Conservation (phyloP, 2,888 invertebrate species). For the Agrypnus murinus region DNA sequence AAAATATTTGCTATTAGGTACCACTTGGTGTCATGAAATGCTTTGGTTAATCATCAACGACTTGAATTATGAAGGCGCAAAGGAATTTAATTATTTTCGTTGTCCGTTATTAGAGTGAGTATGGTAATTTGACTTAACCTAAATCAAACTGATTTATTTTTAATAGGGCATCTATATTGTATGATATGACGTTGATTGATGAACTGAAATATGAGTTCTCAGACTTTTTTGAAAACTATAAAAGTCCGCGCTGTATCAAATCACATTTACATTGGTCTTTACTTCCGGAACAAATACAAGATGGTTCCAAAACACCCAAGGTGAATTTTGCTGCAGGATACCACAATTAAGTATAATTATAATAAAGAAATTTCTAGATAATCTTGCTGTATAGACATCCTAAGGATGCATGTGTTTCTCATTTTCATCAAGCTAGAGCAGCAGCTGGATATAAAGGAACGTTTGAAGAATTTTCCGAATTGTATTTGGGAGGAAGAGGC, state of each 20-base stretch:
- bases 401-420: conserved; percentile 92
- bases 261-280: conserved; percentile 78
- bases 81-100: conserved; percentile 47
- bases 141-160: neutral
- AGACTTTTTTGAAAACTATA: neutral
- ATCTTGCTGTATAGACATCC: conserved; percentile 92
- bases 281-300: conserved; percentile 72
- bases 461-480: conserved; percentile 84
- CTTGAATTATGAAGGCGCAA: conserved; percentile 80
- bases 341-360: neutral
- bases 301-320: conserved; percentile 70
- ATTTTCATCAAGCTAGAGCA: conserved; percentile 86
- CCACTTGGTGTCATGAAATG: conserved; percentile 87
- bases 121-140: neutral
- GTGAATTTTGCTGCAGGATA: too few species aligned
- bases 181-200: neutral
- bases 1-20: conserved; percentile 72
- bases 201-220: neutral
- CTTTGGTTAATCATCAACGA: conserved; percentile 86
- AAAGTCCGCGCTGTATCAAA: conserved; percentile 74
- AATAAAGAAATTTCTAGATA: conserved; percentile 70
- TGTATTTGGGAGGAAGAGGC: conserved; percentile 77
- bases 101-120: conserved; percentile 9
- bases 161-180: neutral
- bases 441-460: conserved; percentile 73